Evolutionary conservation across 2,113 vertebrate genomes (phyloP).

Genomic region (Laticauda laticaudata): DNA sequence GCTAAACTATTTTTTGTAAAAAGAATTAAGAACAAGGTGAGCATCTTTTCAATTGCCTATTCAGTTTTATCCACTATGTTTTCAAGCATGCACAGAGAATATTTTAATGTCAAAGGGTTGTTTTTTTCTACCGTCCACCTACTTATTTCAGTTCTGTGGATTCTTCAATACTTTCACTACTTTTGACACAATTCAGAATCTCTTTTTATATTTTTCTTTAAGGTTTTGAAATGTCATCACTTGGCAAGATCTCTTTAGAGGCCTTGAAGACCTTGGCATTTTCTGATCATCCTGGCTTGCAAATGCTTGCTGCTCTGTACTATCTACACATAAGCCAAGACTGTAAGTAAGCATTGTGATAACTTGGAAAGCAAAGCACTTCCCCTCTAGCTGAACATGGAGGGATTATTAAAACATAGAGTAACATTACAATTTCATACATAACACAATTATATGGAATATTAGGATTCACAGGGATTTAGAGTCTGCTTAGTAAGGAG

Average conservation of each 20-base stretch:
- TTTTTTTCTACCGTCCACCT: neutral
- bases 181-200: constrained; percentile 25
- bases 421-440: neutral
- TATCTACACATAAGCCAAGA: constrained; percentile 77
- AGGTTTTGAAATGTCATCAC: constrained; percentile 63
- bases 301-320: constrained; percentile 74
- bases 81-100: neutral
- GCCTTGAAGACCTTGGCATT: constrained; percentile 71
- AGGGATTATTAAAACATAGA: neutral
- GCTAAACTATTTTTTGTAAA: neutral
- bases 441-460: neutral
- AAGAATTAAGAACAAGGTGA: neutral
- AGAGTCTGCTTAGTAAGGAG: too few relatives aligned
- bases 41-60: neutral
- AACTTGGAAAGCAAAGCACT: neutral
- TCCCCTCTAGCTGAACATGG: neutral
- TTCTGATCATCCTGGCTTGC: constrained; percentile 72
- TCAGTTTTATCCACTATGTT: constrained; percentile 3
- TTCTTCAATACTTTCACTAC: constrained; percentile 21
- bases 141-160: neutral
- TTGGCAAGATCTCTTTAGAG: constrained; percentile 63
- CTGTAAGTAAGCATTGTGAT: constrained; percentile 66
- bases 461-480: neutral
- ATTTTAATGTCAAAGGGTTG: neutral
- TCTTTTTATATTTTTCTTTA: constrained; percentile 39